Evolutionary conservation across 2,888 invertebrate genomes (phyloP).

Genomic region (Hirtodrosophila alboralis): DNA sequence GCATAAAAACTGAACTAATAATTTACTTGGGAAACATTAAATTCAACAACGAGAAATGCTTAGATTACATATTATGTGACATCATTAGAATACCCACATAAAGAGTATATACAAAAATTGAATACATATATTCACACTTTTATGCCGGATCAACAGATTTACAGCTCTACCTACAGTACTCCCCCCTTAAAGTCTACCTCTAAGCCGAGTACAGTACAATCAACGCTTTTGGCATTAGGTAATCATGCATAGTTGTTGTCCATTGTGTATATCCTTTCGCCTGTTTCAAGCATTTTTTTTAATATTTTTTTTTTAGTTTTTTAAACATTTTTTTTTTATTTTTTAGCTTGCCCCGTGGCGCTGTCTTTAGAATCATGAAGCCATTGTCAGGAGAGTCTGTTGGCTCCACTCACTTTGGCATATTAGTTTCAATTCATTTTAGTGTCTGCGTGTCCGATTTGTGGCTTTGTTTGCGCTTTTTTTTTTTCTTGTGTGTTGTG

Average conservation of each 20-base stretch:
- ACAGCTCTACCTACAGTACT: neutral
- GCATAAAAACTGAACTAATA: too few relatives aligned
- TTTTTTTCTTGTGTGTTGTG: slow-evolving; percentile 23
- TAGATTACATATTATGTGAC: neutral
- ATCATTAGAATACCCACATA: neutral
- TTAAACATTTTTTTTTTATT: slow-evolving; percentile 6
- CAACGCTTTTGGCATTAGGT: slow-evolving; percentile 55
- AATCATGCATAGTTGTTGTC: slow-evolving; percentile 56
- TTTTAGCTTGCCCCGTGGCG: slow-evolving; percentile 50
- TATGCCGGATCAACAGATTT: slow-evolving; percentile 19
- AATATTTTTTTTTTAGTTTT: slow-evolving; percentile 23
- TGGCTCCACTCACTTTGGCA: slow-evolving; percentile 75
- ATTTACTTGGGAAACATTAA: too few relatives aligned
- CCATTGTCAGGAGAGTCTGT: slow-evolving; percentile 64
- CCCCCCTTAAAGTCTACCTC: too few relatives aligned
- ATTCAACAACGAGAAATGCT: too few relatives aligned
- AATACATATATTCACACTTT: slow-evolving; percentile 19
- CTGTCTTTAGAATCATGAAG: slow-evolving; percentile 69
- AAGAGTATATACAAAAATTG: neutral
- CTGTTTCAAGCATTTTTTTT: too few relatives aligned
- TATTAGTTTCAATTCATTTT: slow-evolving; percentile 81
- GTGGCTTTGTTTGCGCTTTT: slow-evolving; percentile 70
- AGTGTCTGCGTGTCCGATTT: slow-evolving; percentile 69
- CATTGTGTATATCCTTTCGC: slow-evolving; percentile 66
- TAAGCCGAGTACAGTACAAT: too few relatives aligned